These are phyloP conservation scores for Xanthorhoe spadicearia DNA, from an alignment of 2,888 invertebrate genomes.

Conservation along the genomic window DNA sequence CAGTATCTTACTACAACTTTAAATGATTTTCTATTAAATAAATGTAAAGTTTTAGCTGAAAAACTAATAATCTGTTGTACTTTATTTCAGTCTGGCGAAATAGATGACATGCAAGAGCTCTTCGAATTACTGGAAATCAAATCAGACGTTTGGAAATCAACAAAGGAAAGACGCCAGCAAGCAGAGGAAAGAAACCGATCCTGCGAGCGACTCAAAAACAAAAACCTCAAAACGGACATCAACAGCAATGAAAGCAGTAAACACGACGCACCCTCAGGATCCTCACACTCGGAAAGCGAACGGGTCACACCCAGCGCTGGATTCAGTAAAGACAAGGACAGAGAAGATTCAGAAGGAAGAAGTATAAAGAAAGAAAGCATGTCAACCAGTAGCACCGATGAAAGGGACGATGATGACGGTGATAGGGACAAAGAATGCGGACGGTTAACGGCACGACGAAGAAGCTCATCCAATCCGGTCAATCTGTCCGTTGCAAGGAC, in stretches of 20 bases:
- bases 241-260: slow-evolving; percentile 83
- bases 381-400: slow-evolving; percentile 82
- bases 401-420: slow-evolving; percentile 82
- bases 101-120: slow-evolving; percentile 92
- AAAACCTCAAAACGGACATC: slow-evolving; percentile 78
- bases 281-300: slow-evolving; percentile 81
- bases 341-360: slow-evolving; percentile 72
- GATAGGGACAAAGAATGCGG: slow-evolving; percentile 81
- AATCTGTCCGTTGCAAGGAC: slow-evolving; percentile 88
- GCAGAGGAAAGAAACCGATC: slow-evolving; percentile 81
- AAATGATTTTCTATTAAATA: background rate
- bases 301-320: slow-evolving; percentile 77
- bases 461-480: slow-evolving; percentile 92
- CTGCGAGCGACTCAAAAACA: slow-evolving; percentile 78
- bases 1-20: slow-evolving; percentile 47
- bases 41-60: no score
- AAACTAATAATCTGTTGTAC: slow-evolving; percentile 17
- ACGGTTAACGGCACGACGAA: slow-evolving; percentile 85
- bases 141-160: slow-evolving; percentile 90
- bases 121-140: slow-evolving; percentile 93
- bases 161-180: slow-evolving; percentile 81
- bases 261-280: slow-evolving; percentile 80
- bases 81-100: slow-evolving; percentile 88
- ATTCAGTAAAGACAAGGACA: slow-evolving; percentile 78
- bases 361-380: slow-evolving; percentile 82